Conservation (phyloP, 2,888 invertebrate species). For the Ommatoiulus sabulosus region DNA sequence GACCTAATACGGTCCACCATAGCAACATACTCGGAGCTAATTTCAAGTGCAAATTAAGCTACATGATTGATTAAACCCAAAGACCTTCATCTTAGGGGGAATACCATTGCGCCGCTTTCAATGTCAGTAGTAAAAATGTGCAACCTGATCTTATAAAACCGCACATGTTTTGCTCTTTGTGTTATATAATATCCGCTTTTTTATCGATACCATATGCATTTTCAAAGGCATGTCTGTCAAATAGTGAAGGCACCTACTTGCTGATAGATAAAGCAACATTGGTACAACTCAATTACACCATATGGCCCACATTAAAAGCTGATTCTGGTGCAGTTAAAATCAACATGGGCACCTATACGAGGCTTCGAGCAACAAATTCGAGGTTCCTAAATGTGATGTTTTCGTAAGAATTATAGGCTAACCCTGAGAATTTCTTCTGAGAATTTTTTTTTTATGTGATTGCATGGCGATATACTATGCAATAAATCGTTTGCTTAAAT, state of each 20-base stretch:
- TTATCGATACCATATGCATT: conserved; percentile 6
- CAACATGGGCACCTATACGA: neutral
- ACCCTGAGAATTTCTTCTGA: no score
- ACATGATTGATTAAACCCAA: neutral
- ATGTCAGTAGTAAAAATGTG: neutral
- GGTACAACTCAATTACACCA: conserved; percentile 7
- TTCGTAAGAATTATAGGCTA: no score
- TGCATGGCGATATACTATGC: no score
- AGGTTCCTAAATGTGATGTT: no score
- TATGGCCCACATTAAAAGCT: conserved; percentile 9
- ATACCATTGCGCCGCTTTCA: neutral
- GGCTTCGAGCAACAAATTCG: neutral
- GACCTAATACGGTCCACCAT: neutral
- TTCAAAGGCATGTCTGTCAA: neutral
- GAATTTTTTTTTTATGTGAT: no score
- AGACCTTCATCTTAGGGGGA: neutral
- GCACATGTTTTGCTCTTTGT: neutral
- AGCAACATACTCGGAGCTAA: neutral
- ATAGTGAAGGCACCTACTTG: neutral
- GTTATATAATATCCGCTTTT: conserved; percentile 30
- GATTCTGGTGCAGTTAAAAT: neutral
- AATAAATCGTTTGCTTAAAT: no score
- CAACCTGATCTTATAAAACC: neutral
- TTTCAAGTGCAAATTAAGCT: conserved; percentile 18
- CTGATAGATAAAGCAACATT: neutral